Base-by-base conservation (phyloP, 2,888 invertebrate species). In the Dryococelus australis region DNA sequence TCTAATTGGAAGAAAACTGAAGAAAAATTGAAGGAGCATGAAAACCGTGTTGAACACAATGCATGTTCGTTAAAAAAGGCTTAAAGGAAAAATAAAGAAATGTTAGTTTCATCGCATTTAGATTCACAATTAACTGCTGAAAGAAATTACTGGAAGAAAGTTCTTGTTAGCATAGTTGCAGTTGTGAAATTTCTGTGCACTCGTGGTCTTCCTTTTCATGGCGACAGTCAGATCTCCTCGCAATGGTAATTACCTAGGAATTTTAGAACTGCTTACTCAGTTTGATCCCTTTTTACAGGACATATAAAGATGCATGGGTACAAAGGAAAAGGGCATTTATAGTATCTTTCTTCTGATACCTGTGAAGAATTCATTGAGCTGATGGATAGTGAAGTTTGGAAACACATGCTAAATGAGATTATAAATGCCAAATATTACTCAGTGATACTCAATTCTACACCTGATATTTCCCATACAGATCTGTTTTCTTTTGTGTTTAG, bases 321-420 rank as follows among this genome's bases (percentile, higher is more conserved):
- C 80, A 80, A 80, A 80, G 35, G 28, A 28, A 80, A 83, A 83
- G 35, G 83, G 12, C 83, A 83, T 83, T 6, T 83, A 83, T 83
- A 35, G 16, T 35, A 83, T 27, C 83, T 35, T 83, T 83, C 35
- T 83, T 83, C 83, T 83, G 35, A 83, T 83, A 28, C 9, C 28
- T 83, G 28, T 83, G 83, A 83, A 35, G 83, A 83, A 83, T 83
- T 83, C 83, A 35, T 83, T 83, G 83, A 83, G 43, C 27, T 83
- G n/a, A 83, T 83, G 83, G 9, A 35, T 16, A 28, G 26, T 1
- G 16, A 83, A 83, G 83, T 83, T 28, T 13, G 83, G 83, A 83
- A 83, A 35, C 28, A 83, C 43, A 83, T 28, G 24, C 83, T 35
- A 83, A 83, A 83, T 28, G 28, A 83, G 4, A 83, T 83, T n/a